Conservation (phyloP, 2,113 vertebrate genomes). For the Aleadryas rufinucha region DNA sequence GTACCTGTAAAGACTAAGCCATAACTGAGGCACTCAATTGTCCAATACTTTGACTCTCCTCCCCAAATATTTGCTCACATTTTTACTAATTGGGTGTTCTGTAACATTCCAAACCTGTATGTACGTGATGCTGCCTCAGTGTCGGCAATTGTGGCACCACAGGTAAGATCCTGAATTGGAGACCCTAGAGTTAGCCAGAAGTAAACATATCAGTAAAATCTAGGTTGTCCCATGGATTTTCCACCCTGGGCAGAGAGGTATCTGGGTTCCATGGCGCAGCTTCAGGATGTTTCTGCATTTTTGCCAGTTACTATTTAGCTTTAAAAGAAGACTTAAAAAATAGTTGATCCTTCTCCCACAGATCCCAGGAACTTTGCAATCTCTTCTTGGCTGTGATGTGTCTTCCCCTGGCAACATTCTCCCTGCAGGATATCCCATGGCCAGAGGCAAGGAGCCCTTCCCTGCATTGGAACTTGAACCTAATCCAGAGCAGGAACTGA, state of each 20-base stretch:
- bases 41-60: background rate
- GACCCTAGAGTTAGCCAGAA: background rate
- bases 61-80: background rate
- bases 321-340: background rate
- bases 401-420: background rate
- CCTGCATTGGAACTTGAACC: background rate
- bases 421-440: fast-evolving
- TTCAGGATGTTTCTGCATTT: background rate
- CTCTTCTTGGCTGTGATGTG: background rate
- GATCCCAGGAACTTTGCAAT: background rate
- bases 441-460: background rate
- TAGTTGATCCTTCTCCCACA: background rate
- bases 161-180: background rate
- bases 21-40: background rate
- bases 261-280: background rate
- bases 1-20: background rate
- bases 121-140: background rate
- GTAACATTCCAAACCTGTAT: background rate
- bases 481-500: background rate
- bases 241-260: background rate
- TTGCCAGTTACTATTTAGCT: background rate
- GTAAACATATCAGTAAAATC: fast-evolving
- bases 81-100: background rate
- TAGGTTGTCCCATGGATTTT: background rate
- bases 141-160: background rate